phyloP scores from a whole-genome alignment of 2,888 invertebrate genomes.

The Idaea biselata region DNA sequence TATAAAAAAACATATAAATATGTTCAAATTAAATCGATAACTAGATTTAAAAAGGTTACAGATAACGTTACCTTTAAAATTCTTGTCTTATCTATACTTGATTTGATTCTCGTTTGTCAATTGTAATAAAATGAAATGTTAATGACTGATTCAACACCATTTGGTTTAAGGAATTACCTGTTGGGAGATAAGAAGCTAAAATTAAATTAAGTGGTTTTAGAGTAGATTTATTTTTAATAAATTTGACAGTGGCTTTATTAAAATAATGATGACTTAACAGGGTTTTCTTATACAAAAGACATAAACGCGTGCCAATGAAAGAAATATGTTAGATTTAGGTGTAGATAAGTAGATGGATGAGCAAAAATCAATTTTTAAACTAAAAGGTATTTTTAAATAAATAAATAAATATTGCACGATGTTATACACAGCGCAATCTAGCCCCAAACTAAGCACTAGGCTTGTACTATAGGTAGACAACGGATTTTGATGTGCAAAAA shows the following conservation, averaged over 20 bases:
- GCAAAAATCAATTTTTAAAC: no score
- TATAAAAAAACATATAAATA: not conserved
- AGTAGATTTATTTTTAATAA: not conserved
- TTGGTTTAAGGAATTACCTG: not conserved
- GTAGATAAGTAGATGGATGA: no score
- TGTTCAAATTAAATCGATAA: not conserved
- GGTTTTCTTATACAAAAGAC: constrained; percentile 34
- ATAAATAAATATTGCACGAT: no score
- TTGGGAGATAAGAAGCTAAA: not conserved
- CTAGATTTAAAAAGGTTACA: not conserved
- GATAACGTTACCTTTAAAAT: not conserved
- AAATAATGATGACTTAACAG: not conserved
- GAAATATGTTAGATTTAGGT: not conserved
- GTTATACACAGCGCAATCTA: no score
- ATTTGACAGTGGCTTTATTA: not conserved
- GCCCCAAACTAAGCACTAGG: no score
- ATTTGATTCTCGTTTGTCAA: not conserved
- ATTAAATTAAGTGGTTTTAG: not conserved
- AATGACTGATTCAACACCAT: not conserved
- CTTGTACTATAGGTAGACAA: no score
- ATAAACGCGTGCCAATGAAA: constrained; percentile 34
- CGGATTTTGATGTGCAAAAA: no score
- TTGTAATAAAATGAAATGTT: not conserved
- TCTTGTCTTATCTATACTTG: not conserved
- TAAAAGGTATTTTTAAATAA: not conserved